Conservation (phyloP, 2,888 invertebrate genomes). For the Mallateleia sp. region DNA sequence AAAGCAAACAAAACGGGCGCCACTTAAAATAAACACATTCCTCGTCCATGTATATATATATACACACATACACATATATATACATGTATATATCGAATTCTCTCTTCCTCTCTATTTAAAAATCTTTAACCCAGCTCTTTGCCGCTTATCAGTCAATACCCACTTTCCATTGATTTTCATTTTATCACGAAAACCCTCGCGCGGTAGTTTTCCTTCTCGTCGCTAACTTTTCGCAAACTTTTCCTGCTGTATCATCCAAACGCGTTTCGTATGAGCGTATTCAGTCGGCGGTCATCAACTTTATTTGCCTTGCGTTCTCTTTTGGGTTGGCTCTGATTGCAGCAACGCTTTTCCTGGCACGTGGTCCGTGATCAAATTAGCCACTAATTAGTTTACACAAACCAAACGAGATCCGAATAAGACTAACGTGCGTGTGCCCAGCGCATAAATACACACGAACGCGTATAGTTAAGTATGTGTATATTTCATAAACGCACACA, state of each 20-base stretch:
- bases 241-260: too few species aligned
- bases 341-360: constrained; percentile 80
- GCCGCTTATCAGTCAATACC: too few species aligned
- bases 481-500: neutral
- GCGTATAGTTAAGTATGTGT: neutral
- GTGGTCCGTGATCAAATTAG: constrained; percentile 83
- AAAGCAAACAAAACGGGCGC: constrained; percentile 2
- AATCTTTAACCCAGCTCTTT: neutral
- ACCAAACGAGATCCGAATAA: constrained; percentile 38
- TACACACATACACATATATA: too few species aligned
- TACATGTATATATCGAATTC: neutral
- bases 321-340: constrained; percentile 82
- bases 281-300: constrained; percentile 71
- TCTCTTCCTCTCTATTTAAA: neutral
- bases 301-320: constrained; percentile 81
- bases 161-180: neutral
- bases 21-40: constrained; percentile 9
- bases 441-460: neutral
- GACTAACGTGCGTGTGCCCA: constrained; percentile 11
- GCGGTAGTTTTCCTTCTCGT: neutral
- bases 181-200: neutral
- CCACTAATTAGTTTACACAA: constrained; percentile 86
- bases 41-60: neutral
- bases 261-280: neutral
- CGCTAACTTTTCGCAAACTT: too few species aligned